Evolutionary conservation across 2,888 invertebrate species (phyloP).

Genomic region (Temnothorax ravouxi): DNA sequence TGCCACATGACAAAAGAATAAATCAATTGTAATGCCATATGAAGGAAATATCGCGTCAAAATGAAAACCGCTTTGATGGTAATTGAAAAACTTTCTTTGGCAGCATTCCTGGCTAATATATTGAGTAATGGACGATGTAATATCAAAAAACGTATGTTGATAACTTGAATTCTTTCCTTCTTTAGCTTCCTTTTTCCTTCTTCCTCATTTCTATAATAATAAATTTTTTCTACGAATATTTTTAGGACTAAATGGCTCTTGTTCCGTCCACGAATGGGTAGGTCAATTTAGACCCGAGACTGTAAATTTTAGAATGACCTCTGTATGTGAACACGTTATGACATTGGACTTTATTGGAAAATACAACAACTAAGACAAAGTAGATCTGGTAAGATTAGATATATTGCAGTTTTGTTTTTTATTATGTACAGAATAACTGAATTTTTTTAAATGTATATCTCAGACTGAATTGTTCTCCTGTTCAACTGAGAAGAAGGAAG

Average conservation of each 20-base stretch:
- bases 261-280: slow-evolving; percentile 97
- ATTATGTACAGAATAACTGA: neutral
- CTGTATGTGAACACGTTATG: slow-evolving; percentile 99
- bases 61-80: slow-evolving; percentile 98
- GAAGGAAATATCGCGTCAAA: slow-evolving; percentile 71
- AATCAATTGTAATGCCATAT: neutral
- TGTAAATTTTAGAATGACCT: slow-evolving; percentile 97
- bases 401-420: neutral
- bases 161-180: neutral
- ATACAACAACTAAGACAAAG: slow-evolving; percentile 99
- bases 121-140: slow-evolving; percentile 94
- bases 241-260: slow-evolving; percentile 94
- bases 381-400: slow-evolving; percentile 94
- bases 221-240: neutral
- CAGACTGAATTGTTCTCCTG: slow-evolving; percentile 96
- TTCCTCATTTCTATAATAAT: neutral
- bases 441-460: slow-evolving; percentile 36
- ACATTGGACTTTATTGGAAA: slow-evolving; percentile 96
- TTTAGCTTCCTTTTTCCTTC: neutral
- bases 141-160: slow-evolving; percentile 91
- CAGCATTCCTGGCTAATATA: slow-evolving; percentile 96
- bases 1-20: too few relatives aligned
- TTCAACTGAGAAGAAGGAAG: slow-evolving; percentile 98
- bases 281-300: slow-evolving; percentile 92
- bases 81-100: slow-evolving; percentile 99